Percentiles rank a stretch among this genome's conserved stretches.
Conservation (phyloP, 2,113 vertebrate species). For the Limnothrissa miodon region DNA sequence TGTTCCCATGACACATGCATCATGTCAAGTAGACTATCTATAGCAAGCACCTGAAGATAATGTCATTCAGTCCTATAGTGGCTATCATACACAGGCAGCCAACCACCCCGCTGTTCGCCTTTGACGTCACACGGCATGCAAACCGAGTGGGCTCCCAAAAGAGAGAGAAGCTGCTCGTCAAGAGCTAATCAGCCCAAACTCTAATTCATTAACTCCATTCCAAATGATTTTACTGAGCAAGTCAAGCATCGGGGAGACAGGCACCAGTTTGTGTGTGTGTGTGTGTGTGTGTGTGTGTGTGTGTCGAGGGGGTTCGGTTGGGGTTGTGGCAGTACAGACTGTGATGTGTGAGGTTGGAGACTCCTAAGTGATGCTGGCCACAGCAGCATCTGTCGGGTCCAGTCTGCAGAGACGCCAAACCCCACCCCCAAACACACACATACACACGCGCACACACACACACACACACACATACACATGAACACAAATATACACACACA, state of each 20-base stretch:
- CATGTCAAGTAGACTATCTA: neutral
- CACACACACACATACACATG: slow-evolving; percentile 7
- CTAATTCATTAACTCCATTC: slow-evolving; percentile 27
- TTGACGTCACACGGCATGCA: neutral
- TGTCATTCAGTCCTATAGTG: neutral
- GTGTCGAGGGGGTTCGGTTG: neutral
- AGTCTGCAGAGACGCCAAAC: neutral
- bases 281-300: slow-evolving; percentile 10
- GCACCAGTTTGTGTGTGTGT: no score
- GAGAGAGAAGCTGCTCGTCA: neutral
- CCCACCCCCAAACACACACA: neutral
- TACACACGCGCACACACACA: neutral
- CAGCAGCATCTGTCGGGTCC: neutral
- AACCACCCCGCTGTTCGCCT: neutral
- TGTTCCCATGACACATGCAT: neutral
- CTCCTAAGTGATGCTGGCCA: neutral
- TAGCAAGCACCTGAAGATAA: slow-evolving; percentile 2
- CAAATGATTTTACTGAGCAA: slow-evolving; percentile 27
- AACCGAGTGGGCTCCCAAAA: neutral
- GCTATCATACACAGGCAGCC: neutral
- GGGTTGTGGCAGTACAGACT: no score
- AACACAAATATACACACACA: slow-evolving; percentile 11
- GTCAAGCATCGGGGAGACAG: neutral
- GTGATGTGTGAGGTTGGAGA: neutral
- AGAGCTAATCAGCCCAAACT: slow-evolving; percentile 10